phyloP scores from a whole-genome alignment of 2,888 invertebrate species.

The Eristalinus aeneus region DNA sequence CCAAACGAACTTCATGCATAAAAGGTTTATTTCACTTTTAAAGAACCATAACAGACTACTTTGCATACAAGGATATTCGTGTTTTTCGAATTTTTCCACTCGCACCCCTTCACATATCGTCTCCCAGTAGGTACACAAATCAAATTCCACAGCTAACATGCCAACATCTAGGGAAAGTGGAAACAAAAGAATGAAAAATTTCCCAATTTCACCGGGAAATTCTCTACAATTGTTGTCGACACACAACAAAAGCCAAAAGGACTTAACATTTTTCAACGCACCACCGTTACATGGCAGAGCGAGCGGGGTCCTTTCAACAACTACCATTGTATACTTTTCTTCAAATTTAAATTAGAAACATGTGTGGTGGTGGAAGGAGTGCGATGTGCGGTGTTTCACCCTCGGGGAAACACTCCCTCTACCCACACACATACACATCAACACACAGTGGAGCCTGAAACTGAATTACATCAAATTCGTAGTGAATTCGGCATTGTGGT shows the following conservation, averaged over 20 bases:
- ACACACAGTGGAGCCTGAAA: slow-evolving; percentile 1
- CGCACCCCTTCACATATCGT: not conserved
- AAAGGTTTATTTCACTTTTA: not conserved
- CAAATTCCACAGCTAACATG: slow-evolving; percentile 1
- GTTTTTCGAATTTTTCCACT: not conserved
- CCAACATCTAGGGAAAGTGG: not conserved
- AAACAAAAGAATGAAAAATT: slow-evolving; percentile 41
- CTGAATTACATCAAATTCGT: slow-evolving; percentile 52
- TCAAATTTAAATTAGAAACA: slow-evolving; percentile 54
- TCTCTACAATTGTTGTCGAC: slow-evolving; percentile 34
- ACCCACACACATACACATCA: not conserved
- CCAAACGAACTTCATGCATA: not conserved
- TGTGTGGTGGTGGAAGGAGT: slow-evolving; percentile 1
- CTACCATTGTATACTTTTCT: slow-evolving; percentile 38
- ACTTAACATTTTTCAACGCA: slow-evolving; percentile 48
- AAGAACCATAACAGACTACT: not conserved
- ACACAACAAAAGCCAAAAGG: slow-evolving; percentile 37
- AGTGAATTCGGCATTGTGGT: slow-evolving; percentile 33
- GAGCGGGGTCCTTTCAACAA: not conserved
- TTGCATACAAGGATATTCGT: not conserved
- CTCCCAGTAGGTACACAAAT: not conserved
- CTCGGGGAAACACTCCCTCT: slow-evolving; percentile 33
- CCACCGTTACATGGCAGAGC: not conserved
- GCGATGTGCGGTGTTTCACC: slow-evolving; percentile 3
- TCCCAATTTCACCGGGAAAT: slow-evolving; percentile 38